These are phyloP conservation scores for Pterocles orientalis DNA, from an alignment of 2,113 vertebrate species.

Conservation along the genomic window DNA sequence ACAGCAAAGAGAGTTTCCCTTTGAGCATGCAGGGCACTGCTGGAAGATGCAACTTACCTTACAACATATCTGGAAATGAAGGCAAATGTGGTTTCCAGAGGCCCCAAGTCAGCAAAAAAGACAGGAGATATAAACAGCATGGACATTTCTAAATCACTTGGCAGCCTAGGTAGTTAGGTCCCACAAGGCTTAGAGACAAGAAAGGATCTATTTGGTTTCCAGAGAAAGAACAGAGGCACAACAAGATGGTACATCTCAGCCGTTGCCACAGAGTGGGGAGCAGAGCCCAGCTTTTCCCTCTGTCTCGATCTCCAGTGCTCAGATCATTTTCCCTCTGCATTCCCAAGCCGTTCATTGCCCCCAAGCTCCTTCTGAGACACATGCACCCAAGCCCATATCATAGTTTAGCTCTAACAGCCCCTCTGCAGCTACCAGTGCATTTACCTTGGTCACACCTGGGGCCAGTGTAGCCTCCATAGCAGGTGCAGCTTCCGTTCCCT, in stretches of 20 bases:
- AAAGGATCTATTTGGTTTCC: not conserved
- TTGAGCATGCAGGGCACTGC: not conserved
- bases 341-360: not conserved
- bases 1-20: conserved; percentile 8
- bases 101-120: not conserved
- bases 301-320: not conserved
- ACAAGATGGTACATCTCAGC: not conserved
- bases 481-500: conserved; percentile 86
- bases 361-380: not conserved
- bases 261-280: not conserved
- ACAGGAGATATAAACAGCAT: not conserved
- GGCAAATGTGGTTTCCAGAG: not conserved
- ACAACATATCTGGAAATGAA: not conserved
- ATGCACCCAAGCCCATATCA: not conserved
- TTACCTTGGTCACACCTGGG: conserved; percentile 87
- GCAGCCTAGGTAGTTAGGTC: not conserved
- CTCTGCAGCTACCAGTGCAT: not conserved
- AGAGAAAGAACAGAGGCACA: not conserved
- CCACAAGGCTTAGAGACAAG: not conserved
- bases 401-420: not conserved
- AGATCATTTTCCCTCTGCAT: not conserved
- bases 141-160: not conserved
- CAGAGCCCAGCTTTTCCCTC: not conserved
- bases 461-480: conserved; percentile 89
- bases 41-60: not conserved